These are phyloP conservation scores for Xenotilapia flavipinnis DNA, from an alignment of 2,113 vertebrate genomes.

Conservation along the genomic window DNA sequence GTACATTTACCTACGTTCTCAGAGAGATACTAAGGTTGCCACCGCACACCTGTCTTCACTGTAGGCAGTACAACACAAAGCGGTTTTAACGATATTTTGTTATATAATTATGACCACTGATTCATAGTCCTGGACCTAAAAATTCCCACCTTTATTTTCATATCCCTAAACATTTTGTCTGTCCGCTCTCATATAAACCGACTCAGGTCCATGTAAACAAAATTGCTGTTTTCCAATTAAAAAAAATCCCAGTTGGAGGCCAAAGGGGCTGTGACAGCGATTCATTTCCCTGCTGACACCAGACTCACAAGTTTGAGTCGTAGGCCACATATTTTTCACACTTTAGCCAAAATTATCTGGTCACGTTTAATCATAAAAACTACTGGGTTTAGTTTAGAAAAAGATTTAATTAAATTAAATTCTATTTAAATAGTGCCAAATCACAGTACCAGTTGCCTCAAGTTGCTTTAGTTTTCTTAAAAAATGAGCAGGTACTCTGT, in stretches of 20 bases:
- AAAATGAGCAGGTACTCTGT: not conserved
- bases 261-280: not conserved
- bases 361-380: not conserved
- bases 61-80: not conserved
- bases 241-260: accelerated
- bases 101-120: not conserved
- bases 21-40: not conserved
- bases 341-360: not conserved
- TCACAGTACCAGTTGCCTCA: not conserved
- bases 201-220: not conserved
- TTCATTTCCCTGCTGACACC: accelerated
- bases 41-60: not conserved
- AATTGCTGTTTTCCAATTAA: accelerated
- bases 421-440: not conserved
- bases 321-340: not conserved
- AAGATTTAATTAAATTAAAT: not conserved
- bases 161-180: not conserved
- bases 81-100: not conserved
- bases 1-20: not conserved
- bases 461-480: not conserved
- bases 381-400: not conserved
- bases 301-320: not conserved
- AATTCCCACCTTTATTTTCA: not conserved
- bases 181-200: not conserved
- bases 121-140: not conserved